Base-by-base conservation (phyloP, 2,888 invertebrate species). In the Liodrosophila aerea region DNA sequence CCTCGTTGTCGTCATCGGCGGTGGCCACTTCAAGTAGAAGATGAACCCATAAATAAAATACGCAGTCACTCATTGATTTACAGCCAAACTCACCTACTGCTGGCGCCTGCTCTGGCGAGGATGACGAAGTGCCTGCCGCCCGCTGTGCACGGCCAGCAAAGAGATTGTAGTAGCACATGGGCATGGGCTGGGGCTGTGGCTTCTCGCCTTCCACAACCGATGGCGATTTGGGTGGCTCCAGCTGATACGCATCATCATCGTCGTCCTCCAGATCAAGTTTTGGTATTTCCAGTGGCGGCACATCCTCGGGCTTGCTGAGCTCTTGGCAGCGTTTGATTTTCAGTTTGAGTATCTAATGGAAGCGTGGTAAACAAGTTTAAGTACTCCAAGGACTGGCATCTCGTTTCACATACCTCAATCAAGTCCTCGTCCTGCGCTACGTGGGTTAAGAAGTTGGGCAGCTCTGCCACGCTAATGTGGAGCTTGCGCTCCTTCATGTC, bases 1-100 rank as follows among this genome's bases (percentile, higher is more conserved):
- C 94, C 85, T 96, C 96, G 67, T 95, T 95, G 82, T 96, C 96
- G 65, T 96, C 96, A 59, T 96, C 96, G 0, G 95, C 93, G 2
- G 92, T 92, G 18, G 86, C 88, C 91, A 83, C 88, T 85, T 63
- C 47, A 13, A 13, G 11, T 31, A 11, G 16, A n/a, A 52, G 7
- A 54, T 37, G 9, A 13, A 2, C 44, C 39, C 16, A 50, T 39
- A 40, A 43, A 39, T 13, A 46, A 36, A 13, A 12, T 8, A 13
- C 15, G 34, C 0, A 7, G 4, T 12, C 29, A 34, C 37, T 54
- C 7, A 33, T 15, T 41, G 18, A 36, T 36, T 12, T 1, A 12
- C 7, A 11, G 22, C 11, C 39, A 11, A 8, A 59, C 61, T 72
- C 69, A 90, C 90, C 90, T 58, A 88, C 87, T 27, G 86, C 87